These are phyloP conservation scores for Antheraea pernyi DNA, from an alignment of 1,140 invertebrate species.

Conservation along the genomic window DNA sequence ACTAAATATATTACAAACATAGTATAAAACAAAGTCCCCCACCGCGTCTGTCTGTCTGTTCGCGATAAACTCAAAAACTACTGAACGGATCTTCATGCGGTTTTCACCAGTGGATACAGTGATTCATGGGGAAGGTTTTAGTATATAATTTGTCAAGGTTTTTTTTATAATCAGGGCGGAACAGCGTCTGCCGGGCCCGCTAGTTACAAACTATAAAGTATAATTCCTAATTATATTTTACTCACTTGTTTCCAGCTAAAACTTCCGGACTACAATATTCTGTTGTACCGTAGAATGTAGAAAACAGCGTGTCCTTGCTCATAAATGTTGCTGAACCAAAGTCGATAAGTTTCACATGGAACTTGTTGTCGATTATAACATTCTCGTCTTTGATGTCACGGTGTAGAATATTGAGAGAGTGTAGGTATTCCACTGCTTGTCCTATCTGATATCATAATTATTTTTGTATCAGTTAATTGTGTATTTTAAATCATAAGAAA, in stretches of 20 bases:
- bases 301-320: slow-evolving; percentile 83
- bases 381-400: slow-evolving; percentile 90
- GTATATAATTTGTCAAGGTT: no score
- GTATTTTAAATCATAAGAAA: neutral
- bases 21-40: no score
- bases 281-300: slow-evolving; percentile 89
- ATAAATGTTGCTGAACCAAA: slow-evolving; percentile 88
- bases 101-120: no score
- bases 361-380: slow-evolving; percentile 86
- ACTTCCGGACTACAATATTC: slow-evolving; percentile 91
- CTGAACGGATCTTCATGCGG: no score
- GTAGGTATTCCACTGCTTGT: slow-evolving; percentile 85
- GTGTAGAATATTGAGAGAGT: slow-evolving; percentile 84
- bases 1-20: no score
- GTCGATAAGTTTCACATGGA: slow-evolving; percentile 88
- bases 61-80: no score
- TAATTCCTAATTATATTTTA: slow-evolving; percentile 15
- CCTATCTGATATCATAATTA: slow-evolving; percentile 79
- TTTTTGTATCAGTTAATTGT: neutral
- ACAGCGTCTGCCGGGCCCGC: no score
- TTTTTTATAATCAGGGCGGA: no score
- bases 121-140: no score
- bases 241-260: slow-evolving; percentile 85
- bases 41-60: no score
- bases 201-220: no score